Percentiles rank a stretch among this genome's conserved stretches.
Evolutionary conservation across 2,797 vertebrate species (phyloP).

Genomic region (Iguana delicatissima): DNA sequence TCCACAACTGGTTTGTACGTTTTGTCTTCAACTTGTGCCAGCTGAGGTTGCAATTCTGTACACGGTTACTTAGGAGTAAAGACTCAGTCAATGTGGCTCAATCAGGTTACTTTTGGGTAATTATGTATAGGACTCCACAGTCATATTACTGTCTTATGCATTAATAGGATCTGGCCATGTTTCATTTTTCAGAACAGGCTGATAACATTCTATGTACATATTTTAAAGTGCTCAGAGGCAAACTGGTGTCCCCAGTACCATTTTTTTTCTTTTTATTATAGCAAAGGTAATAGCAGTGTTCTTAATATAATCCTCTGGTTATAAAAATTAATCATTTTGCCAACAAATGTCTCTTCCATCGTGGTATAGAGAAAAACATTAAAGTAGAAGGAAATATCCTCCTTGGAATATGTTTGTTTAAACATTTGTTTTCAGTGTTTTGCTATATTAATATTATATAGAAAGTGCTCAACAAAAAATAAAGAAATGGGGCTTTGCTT

Average conservation of each 20-base stretch:
- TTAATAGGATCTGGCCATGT: slow-evolving; percentile 68
- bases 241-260: slow-evolving; percentile 66
- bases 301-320: slow-evolving; percentile 58
- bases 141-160: slow-evolving; percentile 41
- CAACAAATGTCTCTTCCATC: slow-evolving; percentile 23
- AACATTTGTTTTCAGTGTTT: slow-evolving; percentile 43
- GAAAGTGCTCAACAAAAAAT: slow-evolving; percentile 1
- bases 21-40: not conserved
- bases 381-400: slow-evolving; percentile 44
- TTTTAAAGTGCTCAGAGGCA: slow-evolving; percentile 65
- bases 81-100: too few species aligned
- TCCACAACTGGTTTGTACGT: not conserved
- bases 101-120: not conserved
- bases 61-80: not conserved
- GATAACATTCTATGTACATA: slow-evolving; percentile 68
- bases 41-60: not conserved
- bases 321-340: slow-evolving; percentile 60
- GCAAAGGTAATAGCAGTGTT: slow-evolving; percentile 64
- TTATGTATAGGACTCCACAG: not conserved
- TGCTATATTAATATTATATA: slow-evolving; percentile 38
- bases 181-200: slow-evolving; percentile 69
- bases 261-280: slow-evolving; percentile 58
- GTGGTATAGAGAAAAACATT: not conserved
- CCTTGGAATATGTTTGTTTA: slow-evolving; percentile 24
- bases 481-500: slow-evolving; percentile 33